These are phyloP conservation scores for Spilogale gracilis DNA, from an alignment of 2,113 vertebrate species.

Conservation along the genomic window DNA sequence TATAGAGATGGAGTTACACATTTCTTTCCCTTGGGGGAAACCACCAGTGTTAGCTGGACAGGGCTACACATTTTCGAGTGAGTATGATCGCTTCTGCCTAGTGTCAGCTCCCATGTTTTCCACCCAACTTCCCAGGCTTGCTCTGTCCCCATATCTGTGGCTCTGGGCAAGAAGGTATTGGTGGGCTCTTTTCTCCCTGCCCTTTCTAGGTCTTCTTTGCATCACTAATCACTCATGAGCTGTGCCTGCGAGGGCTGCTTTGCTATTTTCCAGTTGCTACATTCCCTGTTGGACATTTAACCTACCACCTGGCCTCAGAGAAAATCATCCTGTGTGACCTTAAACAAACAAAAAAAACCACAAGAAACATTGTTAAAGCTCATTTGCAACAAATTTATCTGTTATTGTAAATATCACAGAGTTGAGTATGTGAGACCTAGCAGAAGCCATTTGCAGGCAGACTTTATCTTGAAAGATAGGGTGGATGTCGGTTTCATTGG, in stretches of 20 bases:
- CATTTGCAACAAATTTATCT: not conserved
- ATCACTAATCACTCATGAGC: not conserved
- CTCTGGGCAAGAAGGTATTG: not conserved
- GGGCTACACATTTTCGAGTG: not conserved
- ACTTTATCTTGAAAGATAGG: conserved; percentile 5
- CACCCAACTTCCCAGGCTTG: not conserved
- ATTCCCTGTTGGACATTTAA: not conserved
- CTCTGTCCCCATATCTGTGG: not conserved
- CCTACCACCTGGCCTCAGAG: not conserved
- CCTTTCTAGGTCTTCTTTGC: not conserved
- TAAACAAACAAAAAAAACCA: not conserved
- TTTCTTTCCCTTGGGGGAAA: not conserved
- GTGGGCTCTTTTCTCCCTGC: not conserved
- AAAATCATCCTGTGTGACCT: not conserved
- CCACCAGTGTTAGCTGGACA: not conserved
- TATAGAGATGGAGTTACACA: fast-evolving
- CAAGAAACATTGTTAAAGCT: not conserved
- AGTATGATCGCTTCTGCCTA: not conserved
- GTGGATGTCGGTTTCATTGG: not conserved
- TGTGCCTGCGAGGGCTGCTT: not conserved
- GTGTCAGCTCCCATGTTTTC: not conserved
- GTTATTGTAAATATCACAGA: not conserved
- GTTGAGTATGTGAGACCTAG: not conserved
- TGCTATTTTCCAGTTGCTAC: not conserved
- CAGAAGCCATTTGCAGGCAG: not conserved